Evolutionary conservation across 2,113 vertebrate species (phyloP).

Genomic region (Salminus brasiliensis): DNA sequence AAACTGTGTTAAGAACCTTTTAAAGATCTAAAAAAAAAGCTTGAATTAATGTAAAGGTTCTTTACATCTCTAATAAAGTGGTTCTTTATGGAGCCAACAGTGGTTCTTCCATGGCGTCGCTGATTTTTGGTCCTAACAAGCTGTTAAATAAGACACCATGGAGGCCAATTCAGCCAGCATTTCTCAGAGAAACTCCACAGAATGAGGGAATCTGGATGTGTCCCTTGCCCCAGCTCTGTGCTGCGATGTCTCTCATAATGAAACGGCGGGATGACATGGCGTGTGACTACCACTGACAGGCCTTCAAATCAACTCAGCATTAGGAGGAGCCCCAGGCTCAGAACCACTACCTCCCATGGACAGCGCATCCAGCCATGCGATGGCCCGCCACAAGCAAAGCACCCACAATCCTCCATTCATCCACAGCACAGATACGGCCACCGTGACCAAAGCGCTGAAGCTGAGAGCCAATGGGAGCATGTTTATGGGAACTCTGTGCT

Average conservation of each 20-base stretch:
- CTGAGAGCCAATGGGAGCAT: not conserved
- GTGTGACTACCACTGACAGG: constrained; percentile 70
- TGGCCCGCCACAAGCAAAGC: constrained; percentile 43
- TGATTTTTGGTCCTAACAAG: too few relatives aligned
- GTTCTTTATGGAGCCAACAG: too few relatives aligned
- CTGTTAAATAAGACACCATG: too few relatives aligned
- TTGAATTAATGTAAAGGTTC: too few relatives aligned
- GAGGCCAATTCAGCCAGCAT: too few relatives aligned
- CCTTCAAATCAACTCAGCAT: constrained; percentile 68
- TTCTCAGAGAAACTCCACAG: too few relatives aligned
- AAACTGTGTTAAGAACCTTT: too few relatives aligned
- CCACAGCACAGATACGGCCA: not conserved
- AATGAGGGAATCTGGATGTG: not conserved
- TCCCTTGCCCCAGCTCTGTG: not conserved
- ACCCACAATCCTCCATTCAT: constrained; percentile 42
- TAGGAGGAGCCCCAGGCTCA: constrained; percentile 56
- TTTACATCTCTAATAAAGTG: too few relatives aligned
- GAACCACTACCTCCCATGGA: constrained; percentile 40
- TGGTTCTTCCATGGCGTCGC: too few relatives aligned
- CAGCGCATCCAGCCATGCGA: constrained; percentile 44
- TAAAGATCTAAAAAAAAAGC: too few relatives aligned
- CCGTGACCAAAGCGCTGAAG: not conserved
- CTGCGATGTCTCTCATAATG: constrained; percentile 54
- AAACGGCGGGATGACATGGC: constrained; percentile 49
- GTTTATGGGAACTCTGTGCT: too few relatives aligned